Conservation (phyloP, 1,140 invertebrate genomes). For the Drosophila oshimai region DNA sequence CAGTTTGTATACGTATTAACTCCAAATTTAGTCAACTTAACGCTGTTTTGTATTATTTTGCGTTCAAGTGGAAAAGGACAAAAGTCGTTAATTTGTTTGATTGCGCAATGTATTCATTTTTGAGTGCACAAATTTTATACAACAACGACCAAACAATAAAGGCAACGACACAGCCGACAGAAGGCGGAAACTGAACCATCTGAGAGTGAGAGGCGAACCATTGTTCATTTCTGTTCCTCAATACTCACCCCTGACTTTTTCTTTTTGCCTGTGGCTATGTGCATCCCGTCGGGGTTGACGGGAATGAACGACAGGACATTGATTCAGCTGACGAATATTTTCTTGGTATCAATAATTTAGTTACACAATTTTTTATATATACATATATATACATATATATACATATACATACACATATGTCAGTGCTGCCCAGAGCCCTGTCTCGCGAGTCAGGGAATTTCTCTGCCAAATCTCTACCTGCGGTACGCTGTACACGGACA, state of each 20-base stretch:
- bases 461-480: too few relatives aligned
- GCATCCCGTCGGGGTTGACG: neutral
- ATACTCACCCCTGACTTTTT: neutral
- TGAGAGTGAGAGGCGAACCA: neutral
- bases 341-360: neutral
- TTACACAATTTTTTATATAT: neutral
- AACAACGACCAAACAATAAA: conserved; percentile 48
- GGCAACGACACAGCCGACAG: neutral
- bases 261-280: neutral
- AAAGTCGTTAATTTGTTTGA: conserved; percentile 69
- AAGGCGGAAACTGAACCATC: neutral
- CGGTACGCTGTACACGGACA: too few relatives aligned
- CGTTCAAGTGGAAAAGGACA: conserved; percentile 65
- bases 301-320: neutral
- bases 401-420: too few relatives aligned
- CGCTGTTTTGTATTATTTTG: conserved; percentile 19
- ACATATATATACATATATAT: neutral
- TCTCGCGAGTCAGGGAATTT: too few relatives aligned
- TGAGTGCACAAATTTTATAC: conserved; percentile 41
- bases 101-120: conserved; percentile 58
- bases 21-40: neutral
- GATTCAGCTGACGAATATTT: neutral
- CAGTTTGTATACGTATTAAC: neutral
- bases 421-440: too few relatives aligned
- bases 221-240: neutral